Evolutionary conservation across 2,797 vertebrate genomes (phyloP), one percentile per base, ranked within the genome.

Genomic region (Poecile montanus): DNA sequence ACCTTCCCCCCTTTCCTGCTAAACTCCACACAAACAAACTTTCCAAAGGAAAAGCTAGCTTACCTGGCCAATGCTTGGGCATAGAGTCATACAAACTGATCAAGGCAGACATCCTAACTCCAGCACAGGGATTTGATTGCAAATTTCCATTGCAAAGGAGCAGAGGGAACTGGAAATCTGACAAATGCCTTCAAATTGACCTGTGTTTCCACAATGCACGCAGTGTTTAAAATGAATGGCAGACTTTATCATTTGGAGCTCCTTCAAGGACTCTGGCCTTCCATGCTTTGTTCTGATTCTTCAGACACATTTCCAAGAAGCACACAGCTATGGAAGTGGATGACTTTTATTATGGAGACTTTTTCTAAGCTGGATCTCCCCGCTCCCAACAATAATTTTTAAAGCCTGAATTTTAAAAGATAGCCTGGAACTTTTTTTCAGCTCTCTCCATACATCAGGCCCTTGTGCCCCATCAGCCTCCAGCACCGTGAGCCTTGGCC

Each of bases 91-190:
- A 94, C 56, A 61, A 70, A 70, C 91, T 65, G 77, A 91, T 85
- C 90, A 81, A 93, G 88, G 58, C 92, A 44, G 81, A 87, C 78
- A 71, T 89, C 89, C 87, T 30, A 48, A 77, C 86, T 93, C 94
- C 30, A 80, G 85, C 42, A 57, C 87, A 61, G 93, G 88, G 95
- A 91, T 84, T 95, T 97, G 96, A 96, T 95, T 96, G 96, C 94
- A 95, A 94, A 97, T 97, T 97, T 97, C 97, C 96, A 97, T 94
- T 95, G 96, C 97, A 95, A 96, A 97, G 92, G 78, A 95, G 94
- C 30, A 13, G 45, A 94, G 87, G 65, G 87, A 95, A 89, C 83
- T 95, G 95, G 95, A 94, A 95, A 96, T 94, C 95, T 92, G 94
- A 96, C 94, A 95, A 94, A 95, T 84, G 89, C 95, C 91, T 96